Evolutionary conservation across 1,140 invertebrate species (phyloP).

Genomic region (Branchinecta lynchi): DNA sequence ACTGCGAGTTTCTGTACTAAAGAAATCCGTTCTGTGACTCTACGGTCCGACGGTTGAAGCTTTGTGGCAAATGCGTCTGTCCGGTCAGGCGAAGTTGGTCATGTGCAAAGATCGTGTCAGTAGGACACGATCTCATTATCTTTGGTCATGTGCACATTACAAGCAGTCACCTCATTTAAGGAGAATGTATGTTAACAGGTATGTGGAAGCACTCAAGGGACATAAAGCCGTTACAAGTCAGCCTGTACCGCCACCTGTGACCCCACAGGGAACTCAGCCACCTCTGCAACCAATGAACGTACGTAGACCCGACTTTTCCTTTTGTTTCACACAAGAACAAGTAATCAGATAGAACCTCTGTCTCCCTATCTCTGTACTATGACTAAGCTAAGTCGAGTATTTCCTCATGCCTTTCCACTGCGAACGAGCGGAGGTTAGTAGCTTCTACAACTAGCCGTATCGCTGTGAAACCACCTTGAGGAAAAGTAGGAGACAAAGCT

Average conservation of each 20-base stretch:
- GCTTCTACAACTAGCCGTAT: neutral
- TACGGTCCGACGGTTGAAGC: too few species aligned
- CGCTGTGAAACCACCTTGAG: too few species aligned
- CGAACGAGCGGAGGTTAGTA: neutral
- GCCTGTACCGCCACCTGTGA: neutral
- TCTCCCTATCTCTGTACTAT: neutral
- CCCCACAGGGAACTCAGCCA: neutral
- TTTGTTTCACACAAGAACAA: neutral
- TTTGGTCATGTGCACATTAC: neutral
- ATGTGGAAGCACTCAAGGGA: neutral
- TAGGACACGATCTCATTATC: too few species aligned
- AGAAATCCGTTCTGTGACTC: too few species aligned
- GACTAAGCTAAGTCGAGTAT: too few species aligned
- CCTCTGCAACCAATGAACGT: constrained; percentile 8
- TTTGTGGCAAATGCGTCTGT: neutral
- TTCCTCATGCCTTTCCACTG: neutral
- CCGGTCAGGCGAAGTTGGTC: neutral
- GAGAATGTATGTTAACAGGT: neutral
- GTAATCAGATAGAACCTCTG: too few species aligned
- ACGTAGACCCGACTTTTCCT: neutral
- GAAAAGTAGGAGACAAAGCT: too few species aligned
- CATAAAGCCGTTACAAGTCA: neutral
- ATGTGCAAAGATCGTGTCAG: neutral
- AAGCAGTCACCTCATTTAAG: neutral
- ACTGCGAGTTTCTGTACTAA: too few species aligned